These are phyloP conservation scores for Mionectes macconnelli DNA, from an alignment of 2,113 vertebrate species.

Conservation along the genomic window DNA sequence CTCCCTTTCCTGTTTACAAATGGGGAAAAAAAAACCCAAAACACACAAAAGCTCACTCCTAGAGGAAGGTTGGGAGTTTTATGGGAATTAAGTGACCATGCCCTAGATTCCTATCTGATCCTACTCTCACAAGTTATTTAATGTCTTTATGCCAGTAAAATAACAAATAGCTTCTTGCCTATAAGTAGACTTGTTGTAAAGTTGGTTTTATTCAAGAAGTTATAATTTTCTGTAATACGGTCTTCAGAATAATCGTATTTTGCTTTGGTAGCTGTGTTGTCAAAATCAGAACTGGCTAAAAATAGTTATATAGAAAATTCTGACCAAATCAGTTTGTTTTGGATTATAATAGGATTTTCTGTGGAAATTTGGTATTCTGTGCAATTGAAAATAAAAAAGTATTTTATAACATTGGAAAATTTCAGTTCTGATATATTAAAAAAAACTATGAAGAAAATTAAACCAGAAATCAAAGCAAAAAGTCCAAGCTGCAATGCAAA, in stretches of 20 bases:
- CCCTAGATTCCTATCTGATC: background rate
- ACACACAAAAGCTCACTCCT: background rate
- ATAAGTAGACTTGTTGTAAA: background rate
- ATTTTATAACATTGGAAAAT: background rate
- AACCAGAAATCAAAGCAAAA: background rate
- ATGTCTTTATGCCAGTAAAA: background rate
- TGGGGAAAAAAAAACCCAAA: too few relatives aligned
- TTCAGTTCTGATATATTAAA: background rate
- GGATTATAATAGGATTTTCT: background rate
- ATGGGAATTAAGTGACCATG: background rate
- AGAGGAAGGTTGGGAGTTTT: accelerated
- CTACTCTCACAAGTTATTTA: background rate
- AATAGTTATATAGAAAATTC: background rate
- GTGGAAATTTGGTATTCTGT: background rate
- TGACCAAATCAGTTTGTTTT: background rate
- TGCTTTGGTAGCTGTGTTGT: background rate
- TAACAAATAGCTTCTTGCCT: background rate
- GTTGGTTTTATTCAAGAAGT: background rate
- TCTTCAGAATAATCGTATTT: background rate
- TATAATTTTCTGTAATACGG: background rate
- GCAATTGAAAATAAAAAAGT: background rate
- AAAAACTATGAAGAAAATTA: background rate
- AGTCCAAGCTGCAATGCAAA: background rate
- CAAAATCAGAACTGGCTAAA: background rate
- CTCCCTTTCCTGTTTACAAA: background rate